Evolutionary conservation across 1,140 invertebrate genomes (phyloP).

Genomic region (Helicoverpa armigera): DNA sequence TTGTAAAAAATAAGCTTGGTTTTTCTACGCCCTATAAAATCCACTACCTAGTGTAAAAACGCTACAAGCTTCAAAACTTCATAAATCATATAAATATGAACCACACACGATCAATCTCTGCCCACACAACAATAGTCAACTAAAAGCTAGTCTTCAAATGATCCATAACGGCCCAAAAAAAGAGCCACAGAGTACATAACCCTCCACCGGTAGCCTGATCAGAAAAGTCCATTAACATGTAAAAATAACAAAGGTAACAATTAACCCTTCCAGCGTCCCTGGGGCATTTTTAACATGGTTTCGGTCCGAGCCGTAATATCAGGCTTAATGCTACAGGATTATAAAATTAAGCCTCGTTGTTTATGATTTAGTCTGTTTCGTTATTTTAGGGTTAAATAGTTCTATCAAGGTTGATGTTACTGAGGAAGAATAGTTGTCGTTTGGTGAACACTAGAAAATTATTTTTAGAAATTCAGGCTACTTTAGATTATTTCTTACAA

Average conservation of each 20-base stretch:
- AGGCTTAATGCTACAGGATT: slow-evolving; percentile 3
- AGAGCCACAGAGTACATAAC: background rate
- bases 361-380: background rate
- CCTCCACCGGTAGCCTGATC: slow-evolving; percentile 11
- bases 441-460: no score
- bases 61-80: no score
- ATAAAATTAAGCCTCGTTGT: background rate
- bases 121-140: background rate
- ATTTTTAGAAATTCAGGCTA: no score
- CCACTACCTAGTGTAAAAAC: no score
- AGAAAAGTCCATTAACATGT: slow-evolving; percentile 45
- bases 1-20: no score
- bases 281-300: slow-evolving; percentile 24
- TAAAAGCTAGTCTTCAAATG: slow-evolving; percentile 4
- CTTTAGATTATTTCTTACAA: no score
- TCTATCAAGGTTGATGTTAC: background rate
- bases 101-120: background rate
- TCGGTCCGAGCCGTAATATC: background rate
- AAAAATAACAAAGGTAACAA: slow-evolving; percentile 46
- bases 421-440: no score
- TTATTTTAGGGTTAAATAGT: background rate
- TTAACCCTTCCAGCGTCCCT: slow-evolving; percentile 11
- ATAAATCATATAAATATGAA: background rate
- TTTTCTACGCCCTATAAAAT: no score
- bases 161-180: slow-evolving; percentile 13